phyloP scores from a whole-genome alignment of 2,797 vertebrate genomes.

The Protonibea diacanthus region DNA sequence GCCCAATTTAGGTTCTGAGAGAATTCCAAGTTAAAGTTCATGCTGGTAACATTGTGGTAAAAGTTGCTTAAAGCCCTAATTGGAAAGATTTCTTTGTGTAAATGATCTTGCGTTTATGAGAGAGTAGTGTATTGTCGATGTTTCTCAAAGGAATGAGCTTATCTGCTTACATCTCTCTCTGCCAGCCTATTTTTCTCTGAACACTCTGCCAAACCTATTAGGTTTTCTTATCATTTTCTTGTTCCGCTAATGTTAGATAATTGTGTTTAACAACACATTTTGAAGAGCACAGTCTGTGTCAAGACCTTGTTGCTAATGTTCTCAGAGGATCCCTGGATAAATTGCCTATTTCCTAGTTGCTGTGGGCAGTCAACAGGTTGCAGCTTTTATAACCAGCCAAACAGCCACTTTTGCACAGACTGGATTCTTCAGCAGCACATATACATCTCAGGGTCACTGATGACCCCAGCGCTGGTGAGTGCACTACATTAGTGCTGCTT shows the following conservation, averaged over 20 bases:
- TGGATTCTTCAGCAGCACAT: conserved; percentile 20
- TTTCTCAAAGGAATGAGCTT: not conserved
- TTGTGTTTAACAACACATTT: conserved; percentile 36
- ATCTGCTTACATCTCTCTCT: not conserved
- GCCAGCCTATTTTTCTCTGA: not conserved
- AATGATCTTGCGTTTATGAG: not conserved
- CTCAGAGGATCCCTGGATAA: conserved; percentile 1
- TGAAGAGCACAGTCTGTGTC: conserved; percentile 25
- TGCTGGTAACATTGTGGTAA: not conserved
- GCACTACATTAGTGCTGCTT: conserved; percentile 37
- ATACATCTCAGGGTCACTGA: conserved; percentile 30
- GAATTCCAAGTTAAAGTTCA: not conserved
- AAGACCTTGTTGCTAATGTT: conserved; percentile 21
- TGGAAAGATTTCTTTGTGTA: not conserved
- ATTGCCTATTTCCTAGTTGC: conserved; percentile 14
- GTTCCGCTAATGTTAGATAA: conserved; percentile 34
- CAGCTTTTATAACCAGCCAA: conserved; percentile 35
- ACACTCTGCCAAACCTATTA: not conserved
- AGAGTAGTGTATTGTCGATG: not conserved
- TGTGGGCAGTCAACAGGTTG: conserved; percentile 21
- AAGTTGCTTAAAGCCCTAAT: not conserved
- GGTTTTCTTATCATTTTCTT: conserved; percentile 17
- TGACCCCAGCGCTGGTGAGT: conserved; percentile 34
- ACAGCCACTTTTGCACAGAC: conserved; percentile 25
- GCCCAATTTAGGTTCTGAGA: no score